These are phyloP conservation scores for Mallotus villosus DNA, from an alignment of 2,797 vertebrate genomes.

Conservation along the genomic window DNA sequence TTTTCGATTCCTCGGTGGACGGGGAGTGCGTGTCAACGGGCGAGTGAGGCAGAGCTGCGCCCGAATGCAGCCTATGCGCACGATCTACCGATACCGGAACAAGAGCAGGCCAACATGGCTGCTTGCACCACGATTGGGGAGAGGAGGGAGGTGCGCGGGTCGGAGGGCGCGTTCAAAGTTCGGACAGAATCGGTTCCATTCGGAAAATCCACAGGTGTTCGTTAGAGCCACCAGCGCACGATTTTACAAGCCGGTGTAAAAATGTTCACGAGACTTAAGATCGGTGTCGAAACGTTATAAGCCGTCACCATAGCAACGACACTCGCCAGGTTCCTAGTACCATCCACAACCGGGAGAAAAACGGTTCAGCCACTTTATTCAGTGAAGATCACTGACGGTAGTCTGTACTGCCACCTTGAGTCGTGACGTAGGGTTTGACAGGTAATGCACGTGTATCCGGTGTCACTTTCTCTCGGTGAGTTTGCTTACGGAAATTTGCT, in stretches of 20 bases:
- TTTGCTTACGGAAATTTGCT: too few species aligned
- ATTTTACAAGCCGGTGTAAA: neutral
- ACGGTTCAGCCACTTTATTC: neutral
- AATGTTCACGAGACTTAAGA: neutral
- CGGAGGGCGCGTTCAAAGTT: conserved; percentile 40
- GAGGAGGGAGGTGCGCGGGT: conserved; percentile 34
- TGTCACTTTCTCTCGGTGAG: too few species aligned
- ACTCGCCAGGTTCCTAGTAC: too few species aligned
- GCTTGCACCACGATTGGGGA: conserved; percentile 71
- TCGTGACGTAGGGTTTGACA: too few species aligned
- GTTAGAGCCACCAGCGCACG: neutral
- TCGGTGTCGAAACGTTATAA: neutral
- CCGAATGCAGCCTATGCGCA: conserved; percentile 69
- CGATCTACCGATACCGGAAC: conserved; percentile 81
- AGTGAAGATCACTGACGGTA: neutral
- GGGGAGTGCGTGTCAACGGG: conserved; percentile 48
- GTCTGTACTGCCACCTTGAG: too few species aligned
- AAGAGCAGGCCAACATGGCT: conserved; percentile 81
- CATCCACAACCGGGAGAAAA: too few species aligned
- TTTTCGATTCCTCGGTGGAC: conserved; percentile 34
- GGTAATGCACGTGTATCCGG: too few species aligned
- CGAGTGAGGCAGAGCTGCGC: conserved; percentile 61
- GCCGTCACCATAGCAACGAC: too few species aligned
- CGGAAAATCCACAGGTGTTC: conserved; percentile 35
- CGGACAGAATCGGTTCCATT: conserved; percentile 58